These are phyloP conservation scores for Protomyctophum bolini DNA, from an alignment of 2,113 vertebrate genomes.

Conservation along the genomic window DNA sequence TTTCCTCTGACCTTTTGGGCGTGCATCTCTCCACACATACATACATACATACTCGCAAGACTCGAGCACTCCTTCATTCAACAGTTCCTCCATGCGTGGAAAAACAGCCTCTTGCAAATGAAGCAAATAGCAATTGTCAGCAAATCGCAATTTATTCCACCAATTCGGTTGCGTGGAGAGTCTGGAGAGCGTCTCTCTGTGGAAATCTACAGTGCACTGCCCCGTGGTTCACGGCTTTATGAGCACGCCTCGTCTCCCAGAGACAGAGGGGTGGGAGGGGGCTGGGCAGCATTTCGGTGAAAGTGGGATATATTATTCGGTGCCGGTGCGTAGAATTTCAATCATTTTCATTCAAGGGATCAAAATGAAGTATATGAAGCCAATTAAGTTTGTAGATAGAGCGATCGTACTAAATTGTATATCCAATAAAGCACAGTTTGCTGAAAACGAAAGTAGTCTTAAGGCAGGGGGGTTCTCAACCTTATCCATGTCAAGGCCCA, in stretches of 20 bases:
- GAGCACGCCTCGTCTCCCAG: slow-evolving; percentile 28
- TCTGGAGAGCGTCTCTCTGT: too few relatives aligned
- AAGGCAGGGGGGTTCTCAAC: too few relatives aligned
- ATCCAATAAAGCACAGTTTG: not conserved
- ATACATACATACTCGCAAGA: not conserved
- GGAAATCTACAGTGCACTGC: slow-evolving; percentile 60
- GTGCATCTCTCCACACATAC: not conserved
- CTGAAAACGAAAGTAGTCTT: not conserved
- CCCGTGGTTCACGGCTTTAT: slow-evolving; percentile 46
- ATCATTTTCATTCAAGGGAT: not conserved
- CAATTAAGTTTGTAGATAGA: not conserved
- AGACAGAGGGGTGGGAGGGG: not conserved
- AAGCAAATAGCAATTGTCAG: slow-evolving; percentile 57
- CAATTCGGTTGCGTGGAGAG: slow-evolving; percentile 18
- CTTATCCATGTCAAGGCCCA: too few relatives aligned
- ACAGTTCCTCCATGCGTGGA: slow-evolving; percentile 30
- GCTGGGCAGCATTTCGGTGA: not conserved
- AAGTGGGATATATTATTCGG: not conserved
- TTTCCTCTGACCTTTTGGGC: slow-evolving; percentile 36
- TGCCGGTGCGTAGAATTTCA: not conserved
- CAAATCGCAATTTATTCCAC: slow-evolving; percentile 56
- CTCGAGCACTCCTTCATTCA: slow-evolving; percentile 32
- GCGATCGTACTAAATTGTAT: not conserved
- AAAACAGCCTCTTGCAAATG: slow-evolving; percentile 34
- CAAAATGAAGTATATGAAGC: not conserved